Conservation (phyloP, 2,797 vertebrate species). For the Acanthopagrus latus region DNA sequence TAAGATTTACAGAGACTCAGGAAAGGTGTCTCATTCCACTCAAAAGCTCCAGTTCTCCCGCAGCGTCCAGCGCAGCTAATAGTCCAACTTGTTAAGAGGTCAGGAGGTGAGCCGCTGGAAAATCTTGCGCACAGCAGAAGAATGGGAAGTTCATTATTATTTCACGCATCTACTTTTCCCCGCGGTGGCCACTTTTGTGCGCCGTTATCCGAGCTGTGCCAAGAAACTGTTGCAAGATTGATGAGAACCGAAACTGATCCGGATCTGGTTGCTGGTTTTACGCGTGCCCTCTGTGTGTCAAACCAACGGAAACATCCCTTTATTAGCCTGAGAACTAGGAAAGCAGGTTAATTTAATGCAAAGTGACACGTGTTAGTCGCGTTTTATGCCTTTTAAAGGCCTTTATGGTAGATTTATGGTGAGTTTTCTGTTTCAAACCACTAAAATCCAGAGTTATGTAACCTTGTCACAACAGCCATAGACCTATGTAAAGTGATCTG, state of each 20-base stretch:
- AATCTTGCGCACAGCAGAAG: conserved; percentile 81
- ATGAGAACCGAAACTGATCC: conserved; percentile 74
- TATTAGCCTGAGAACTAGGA: conserved; percentile 46
- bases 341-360: conserved; percentile 47
- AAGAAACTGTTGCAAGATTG: conserved; percentile 75
- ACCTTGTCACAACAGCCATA: conserved; percentile 33
- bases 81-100: conserved; percentile 71
- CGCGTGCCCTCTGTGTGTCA: conserved; percentile 39
- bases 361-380: not conserved
- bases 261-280: conserved; percentile 75
- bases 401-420: not conserved
- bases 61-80: conserved; percentile 37
- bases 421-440: not conserved
- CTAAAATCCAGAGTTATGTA: conserved; percentile 49
- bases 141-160: conserved; percentile 81
- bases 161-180: conserved; percentile 77
- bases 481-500: conserved; percentile 64
- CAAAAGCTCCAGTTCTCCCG: conserved; percentile 18
- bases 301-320: conserved; percentile 54
- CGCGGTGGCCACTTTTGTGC: conserved; percentile 68
- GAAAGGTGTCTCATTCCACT: conserved; percentile 23
- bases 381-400: not conserved
- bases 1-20: conserved; percentile 1
- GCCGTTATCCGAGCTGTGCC: conserved; percentile 76
- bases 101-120: conserved; percentile 82